Evolutionary conservation across 1,140 invertebrate species (phyloP).

Genomic region (Pogonomyrmex barbatus): DNA sequence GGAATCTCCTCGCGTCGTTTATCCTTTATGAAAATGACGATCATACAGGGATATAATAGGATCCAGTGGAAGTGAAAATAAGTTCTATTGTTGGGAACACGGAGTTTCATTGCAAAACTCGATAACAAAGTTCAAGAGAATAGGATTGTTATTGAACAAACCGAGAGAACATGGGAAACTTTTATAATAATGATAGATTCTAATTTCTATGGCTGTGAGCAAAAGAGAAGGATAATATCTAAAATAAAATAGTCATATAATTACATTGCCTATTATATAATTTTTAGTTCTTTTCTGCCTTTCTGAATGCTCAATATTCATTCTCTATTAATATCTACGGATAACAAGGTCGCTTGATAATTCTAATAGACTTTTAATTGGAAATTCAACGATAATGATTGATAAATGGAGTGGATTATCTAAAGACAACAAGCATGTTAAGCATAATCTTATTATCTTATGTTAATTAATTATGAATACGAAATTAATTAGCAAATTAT

Average conservation of each 20-base stretch:
- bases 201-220: conserved; percentile 14
- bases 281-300: not conserved
- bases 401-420: not conserved
- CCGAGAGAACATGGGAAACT: not conserved
- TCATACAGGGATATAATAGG: conserved; percentile 18
- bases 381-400: not conserved
- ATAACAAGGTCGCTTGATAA: not conserved
- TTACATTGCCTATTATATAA: not conserved
- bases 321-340: not conserved
- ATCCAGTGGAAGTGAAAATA: not conserved
- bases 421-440: not conserved
- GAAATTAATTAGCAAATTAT: not conserved
- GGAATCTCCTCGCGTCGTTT: not conserved
- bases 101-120: conserved; percentile 41
- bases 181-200: conserved; percentile 40
- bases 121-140: conserved; percentile 37
- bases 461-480: not conserved
- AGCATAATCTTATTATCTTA: not conserved
- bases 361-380: not conserved
- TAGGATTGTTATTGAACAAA: conserved; percentile 39
- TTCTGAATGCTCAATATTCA: not conserved
- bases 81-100: not conserved
- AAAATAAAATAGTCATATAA: not conserved
- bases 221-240: not conserved
- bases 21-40: conserved; percentile 30